Conservation (phyloP, 1,140 invertebrate genomes). For the Musca domestica region DNA sequence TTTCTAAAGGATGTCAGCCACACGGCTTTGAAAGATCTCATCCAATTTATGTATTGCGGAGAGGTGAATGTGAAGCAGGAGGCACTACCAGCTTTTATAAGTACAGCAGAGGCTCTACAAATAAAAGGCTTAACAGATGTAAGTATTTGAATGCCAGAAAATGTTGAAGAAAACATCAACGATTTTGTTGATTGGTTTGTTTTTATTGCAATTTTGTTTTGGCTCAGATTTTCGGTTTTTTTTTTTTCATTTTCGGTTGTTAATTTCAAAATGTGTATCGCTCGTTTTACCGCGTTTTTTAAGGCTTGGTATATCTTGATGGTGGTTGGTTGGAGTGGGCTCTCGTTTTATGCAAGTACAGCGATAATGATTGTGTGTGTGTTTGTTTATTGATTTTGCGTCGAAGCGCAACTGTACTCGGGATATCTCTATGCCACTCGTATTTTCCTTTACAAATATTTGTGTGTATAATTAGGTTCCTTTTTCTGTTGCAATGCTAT, state of each 20-base stretch:
- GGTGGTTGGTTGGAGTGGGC: too few relatives aligned
- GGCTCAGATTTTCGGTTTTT: not conserved
- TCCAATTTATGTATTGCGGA: slow-evolving; percentile 85
- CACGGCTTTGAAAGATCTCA: slow-evolving; percentile 70
- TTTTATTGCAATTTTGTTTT: slow-evolving; percentile 10
- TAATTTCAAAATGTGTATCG: not conserved
- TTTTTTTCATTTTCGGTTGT: not conserved
- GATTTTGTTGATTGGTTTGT: not conserved
- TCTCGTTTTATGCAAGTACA: not conserved
- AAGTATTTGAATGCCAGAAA: slow-evolving; percentile 33
- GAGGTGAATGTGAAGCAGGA: slow-evolving; percentile 83
- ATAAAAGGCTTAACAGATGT: slow-evolving; percentile 74
- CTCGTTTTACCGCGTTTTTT: not conserved
- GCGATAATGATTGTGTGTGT: not conserved
- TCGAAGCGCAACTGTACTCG: too few relatives aligned
- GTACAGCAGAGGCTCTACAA: slow-evolving; percentile 80
- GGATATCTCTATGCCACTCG: too few relatives aligned
- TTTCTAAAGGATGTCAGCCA: slow-evolving; percentile 81
- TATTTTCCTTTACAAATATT: too few relatives aligned
- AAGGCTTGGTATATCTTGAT: not conserved
- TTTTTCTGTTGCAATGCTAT: too few relatives aligned
- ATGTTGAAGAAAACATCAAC: not conserved
- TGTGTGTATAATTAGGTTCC: too few relatives aligned
- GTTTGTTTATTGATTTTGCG: not conserved
- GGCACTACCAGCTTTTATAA: slow-evolving; percentile 77